phyloP scores from a whole-genome alignment of 2,797 vertebrate species.

The Clarias fuscus region DNA sequence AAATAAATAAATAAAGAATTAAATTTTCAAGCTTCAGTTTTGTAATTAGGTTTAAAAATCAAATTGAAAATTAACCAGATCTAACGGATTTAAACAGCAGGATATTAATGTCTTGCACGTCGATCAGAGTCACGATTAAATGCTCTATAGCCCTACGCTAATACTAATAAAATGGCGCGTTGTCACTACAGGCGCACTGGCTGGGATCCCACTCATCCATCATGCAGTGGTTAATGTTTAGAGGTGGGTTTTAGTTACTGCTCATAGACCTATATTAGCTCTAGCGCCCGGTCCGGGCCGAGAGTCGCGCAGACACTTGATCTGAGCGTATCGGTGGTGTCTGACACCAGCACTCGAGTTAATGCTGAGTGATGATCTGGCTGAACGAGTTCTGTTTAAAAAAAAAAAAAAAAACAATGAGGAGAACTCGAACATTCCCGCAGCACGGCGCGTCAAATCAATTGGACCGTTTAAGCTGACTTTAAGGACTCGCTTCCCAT shows the following conservation, averaged over 20 bases:
- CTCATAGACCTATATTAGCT: constrained; percentile 4
- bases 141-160: too few species aligned
- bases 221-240: constrained; percentile 19
- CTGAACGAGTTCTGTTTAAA: constrained; percentile 29
- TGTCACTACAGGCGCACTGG: not conserved
- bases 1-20: too few species aligned
- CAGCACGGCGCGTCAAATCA: not conserved
- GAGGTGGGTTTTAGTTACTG: constrained; percentile 28
- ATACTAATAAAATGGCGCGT: too few species aligned
- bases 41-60: too few species aligned
- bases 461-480: not conserved
- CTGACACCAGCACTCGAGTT: not conserved
- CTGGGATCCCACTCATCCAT: not conserved
- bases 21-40: too few species aligned
- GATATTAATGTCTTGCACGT: too few species aligned
- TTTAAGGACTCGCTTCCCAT: not conserved
- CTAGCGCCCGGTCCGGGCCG: not conserved
- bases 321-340: not conserved
- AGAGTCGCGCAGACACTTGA: not conserved
- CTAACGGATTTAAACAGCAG: too few species aligned
- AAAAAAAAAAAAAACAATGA: not conserved
- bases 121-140: too few species aligned
- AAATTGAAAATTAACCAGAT: too few species aligned
- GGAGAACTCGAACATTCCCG: not conserved
- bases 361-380: constrained; percentile 7